phyloP scores from a whole-genome alignment of 2,113 vertebrate species.

The Pangasianodon hypophthalmus region DNA sequence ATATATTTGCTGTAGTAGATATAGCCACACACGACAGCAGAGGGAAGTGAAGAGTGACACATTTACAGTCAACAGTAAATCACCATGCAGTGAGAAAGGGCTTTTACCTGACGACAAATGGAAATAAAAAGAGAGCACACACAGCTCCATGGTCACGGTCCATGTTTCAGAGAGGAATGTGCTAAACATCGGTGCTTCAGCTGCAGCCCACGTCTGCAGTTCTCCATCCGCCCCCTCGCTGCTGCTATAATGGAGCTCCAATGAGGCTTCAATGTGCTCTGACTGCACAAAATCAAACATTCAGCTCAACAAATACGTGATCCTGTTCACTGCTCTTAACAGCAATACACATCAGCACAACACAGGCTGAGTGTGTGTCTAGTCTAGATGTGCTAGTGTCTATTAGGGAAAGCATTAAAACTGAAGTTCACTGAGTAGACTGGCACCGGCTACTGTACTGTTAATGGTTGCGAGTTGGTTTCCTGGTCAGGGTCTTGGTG shows the following conservation, averaged over 20 bases:
- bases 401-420: neutral
- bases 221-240: slow-evolving; percentile 59
- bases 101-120: neutral
- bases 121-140: slow-evolving; percentile 1
- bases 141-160: slow-evolving; percentile 4
- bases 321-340: slow-evolving; percentile 48
- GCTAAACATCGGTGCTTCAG: slow-evolving; percentile 29
- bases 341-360: slow-evolving; percentile 27
- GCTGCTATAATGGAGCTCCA: slow-evolving; percentile 66
- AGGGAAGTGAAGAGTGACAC: neutral
- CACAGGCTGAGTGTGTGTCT: neutral
- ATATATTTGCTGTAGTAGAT: neutral
- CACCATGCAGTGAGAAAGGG: neutral
- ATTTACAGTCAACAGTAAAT: neutral
- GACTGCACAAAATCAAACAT: slow-evolving; percentile 52
- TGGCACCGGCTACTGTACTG: neutral
- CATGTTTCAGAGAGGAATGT: slow-evolving; percentile 26
- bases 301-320: slow-evolving; percentile 53
- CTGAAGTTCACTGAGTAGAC: neutral
- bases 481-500: neutral
- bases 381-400: neutral
- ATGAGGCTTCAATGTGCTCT: slow-evolving; percentile 72
- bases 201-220: slow-evolving; percentile 53
- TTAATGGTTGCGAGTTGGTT: neutral
- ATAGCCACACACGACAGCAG: neutral